Evolutionary conservation across 2,797 vertebrate genomes (phyloP), one percentile per base, ranked within the genome.

Genomic region (Discoglossus pictus): DNA sequence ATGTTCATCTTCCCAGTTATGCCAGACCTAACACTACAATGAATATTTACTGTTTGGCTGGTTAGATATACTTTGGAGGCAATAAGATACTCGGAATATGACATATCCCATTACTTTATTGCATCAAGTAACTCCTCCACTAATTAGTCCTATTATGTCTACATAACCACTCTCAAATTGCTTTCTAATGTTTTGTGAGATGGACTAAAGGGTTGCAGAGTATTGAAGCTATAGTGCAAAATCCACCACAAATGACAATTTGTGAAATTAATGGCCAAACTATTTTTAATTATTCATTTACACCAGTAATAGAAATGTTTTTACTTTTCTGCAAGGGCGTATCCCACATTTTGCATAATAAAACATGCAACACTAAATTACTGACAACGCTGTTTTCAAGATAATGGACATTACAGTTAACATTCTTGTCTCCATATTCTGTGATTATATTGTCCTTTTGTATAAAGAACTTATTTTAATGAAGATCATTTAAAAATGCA

Each of bases 241-340:
- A 55, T 8, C 17, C 34, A 15, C 43, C 12, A 48, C 43, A 21
- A 47, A 48, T 54, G 47, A 47, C 42, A 23, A 20, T 54, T 10
- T 56, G 58, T 24, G 8, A 46, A 34, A 53, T 24, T 61, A 46
- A 61, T 39, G 40, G 21, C n/a, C 11, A 23, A 61, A 5, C 8
- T 15, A 38, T 62, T 54, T 47, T 55, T 3, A 69, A 62, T 62
- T 61, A 68, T 61, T 68, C 27, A 69, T 62, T 24, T 15, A 44
- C 20, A 68, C 20, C 7, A 36, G 3, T 20, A 47, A 44, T 24
- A 53, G 34, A 17, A 61, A 36, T 68, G 40, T 23, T 64, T 61
- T 43, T 11, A 13, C n/a, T 20, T 47, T 21, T 46, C 18, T 47
- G 18, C 10, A 20, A n/a, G n/a, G 31, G 3, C 10, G 17, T 6